Base-by-base conservation (phyloP, 1,140 invertebrate genomes). In the Aphelinus certus region DNA sequence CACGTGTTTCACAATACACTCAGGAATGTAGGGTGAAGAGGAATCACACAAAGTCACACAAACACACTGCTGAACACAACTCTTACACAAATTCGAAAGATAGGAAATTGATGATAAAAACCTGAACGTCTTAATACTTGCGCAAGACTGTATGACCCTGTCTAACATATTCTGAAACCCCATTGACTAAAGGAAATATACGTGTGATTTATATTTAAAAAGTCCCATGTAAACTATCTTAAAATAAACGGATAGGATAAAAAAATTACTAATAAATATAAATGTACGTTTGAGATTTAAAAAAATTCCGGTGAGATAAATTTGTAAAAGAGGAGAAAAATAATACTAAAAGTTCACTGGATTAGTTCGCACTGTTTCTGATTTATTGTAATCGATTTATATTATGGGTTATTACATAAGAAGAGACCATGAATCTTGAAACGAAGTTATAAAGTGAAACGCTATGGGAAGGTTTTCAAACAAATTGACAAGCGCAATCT, bases 401-500 rank as follows among this genome's bases (percentile, higher is more conserved):
- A 71, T 70, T 53, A 46, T 69, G 55, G 45, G 58, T 70, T 42
- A 53, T 71, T 45, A 9, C 48, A 64, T 72, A 57, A 72, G 62
- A 75, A 73, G 46, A 5, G 10, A 46, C 75, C 66, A 69, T 55
- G 62, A 71, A 73, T n/a, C 61, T 48, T 60, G 43, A 53, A 7
- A 58, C 55, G 47, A 70, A 63, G 6, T 1, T 7, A 55, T 45
- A 57, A 58, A 42, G 56, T 45, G 10, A 58, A 55, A 71, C 9
- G 42, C 73, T 75, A 58, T 55, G 61, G 9, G 10, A 53, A 53
- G 45, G 45, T 51, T 66, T 76, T 42, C 51, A 58, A 70, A 76
- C 55, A 76, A 76, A 75, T 70, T 65, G 76, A 75, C 65, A 79
- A 80, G 81, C 76, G 83, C 83, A 83, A 83, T 82, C 79, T 87